These are phyloP conservation scores for Syrrhaptes paradoxus DNA, from an alignment of 2,113 vertebrate species.

Conservation along the genomic window DNA sequence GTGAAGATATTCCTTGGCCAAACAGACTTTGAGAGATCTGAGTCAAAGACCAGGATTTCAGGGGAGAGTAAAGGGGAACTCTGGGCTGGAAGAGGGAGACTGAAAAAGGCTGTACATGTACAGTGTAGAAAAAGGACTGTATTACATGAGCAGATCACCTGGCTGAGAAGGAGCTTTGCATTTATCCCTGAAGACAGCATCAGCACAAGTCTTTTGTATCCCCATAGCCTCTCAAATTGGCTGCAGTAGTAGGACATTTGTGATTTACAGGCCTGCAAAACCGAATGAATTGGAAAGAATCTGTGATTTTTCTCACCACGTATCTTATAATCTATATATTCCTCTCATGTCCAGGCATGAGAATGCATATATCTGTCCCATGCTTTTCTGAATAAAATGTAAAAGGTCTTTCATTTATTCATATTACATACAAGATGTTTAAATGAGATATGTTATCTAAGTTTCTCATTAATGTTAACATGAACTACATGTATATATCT, in stretches of 20 bases:
- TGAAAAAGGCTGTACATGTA: background rate
- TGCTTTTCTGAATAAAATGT: background rate
- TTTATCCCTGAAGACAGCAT: constrained; percentile 37
- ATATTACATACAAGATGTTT: constrained; percentile 1
- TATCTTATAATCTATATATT: constrained; percentile 10
- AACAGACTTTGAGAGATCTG: constrained; percentile 28
- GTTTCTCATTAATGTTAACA: constrained; percentile 16
- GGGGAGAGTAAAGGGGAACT: constrained; percentile 2
- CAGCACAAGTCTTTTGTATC: constrained; percentile 27
- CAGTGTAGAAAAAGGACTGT: background rate
- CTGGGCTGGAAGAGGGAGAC: background rate
- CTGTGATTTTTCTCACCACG: background rate
- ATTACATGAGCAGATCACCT: constrained; percentile 48
- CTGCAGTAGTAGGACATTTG: background rate
- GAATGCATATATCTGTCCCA: background rate
- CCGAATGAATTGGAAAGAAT: background rate
- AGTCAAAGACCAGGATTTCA: constrained; percentile 45
- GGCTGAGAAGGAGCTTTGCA: constrained; percentile 43
- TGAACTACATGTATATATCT: background rate
- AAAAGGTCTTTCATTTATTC: background rate
- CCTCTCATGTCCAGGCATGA: background rate
- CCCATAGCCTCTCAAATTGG: constrained; percentile 41
- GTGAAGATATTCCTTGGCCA: constrained; percentile 40
- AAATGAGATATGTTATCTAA: background rate
- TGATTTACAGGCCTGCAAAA: constrained; percentile 26